A percentile compares a stretch with the other conserved stretches of the same genome.
phyloP scores from a whole-genome alignment of 2,888 invertebrate genomes.

The Epirrhoe tristata region DNA sequence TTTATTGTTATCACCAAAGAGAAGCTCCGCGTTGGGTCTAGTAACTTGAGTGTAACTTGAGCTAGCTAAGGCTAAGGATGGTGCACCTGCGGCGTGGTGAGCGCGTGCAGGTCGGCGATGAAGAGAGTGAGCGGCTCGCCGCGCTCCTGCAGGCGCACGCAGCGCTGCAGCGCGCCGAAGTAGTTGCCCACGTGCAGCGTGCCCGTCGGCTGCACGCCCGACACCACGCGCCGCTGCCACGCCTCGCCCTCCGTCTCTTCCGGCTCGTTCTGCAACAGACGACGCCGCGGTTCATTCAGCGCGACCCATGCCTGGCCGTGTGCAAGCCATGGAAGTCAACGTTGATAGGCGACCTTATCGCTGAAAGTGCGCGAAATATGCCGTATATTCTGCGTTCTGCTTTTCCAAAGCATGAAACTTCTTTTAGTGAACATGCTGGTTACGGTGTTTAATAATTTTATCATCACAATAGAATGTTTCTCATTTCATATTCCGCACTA shows the following conservation, averaged over 20 bases:
- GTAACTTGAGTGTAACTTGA: too few relatives aligned
- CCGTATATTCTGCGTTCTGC: slow-evolving; percentile 2
- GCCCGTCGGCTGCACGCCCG: slow-evolving; percentile 99
- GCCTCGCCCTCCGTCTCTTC: slow-evolving; percentile 24
- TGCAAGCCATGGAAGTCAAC: not conserved
- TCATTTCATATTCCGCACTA: too few relatives aligned
- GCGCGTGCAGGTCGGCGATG: slow-evolving; percentile 97
- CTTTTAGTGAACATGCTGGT: slow-evolving; percentile 14
- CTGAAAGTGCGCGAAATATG: slow-evolving; percentile 15
- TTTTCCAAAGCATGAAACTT: slow-evolving; percentile 10
- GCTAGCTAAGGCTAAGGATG: not conserved
- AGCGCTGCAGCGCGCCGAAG: slow-evolving; percentile 95
- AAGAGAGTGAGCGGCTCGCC: slow-evolving; percentile 90
- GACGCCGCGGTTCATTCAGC: not conserved
- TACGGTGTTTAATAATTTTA: not conserved
- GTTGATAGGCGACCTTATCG: slow-evolving; percentile 19
- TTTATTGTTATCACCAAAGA: too few relatives aligned
- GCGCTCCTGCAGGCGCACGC: slow-evolving; percentile 92
- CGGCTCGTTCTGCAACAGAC: slow-evolving; percentile 9
- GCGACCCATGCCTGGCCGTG: not conserved
- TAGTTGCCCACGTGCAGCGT: slow-evolving; percentile 98
- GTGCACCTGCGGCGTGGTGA: slow-evolving; percentile 87
- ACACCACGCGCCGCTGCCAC: slow-evolving; percentile 90
- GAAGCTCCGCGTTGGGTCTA: too few relatives aligned
- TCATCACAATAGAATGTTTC: not conserved